phyloP scores from a whole-genome alignment of 2,797 vertebrate species.

The Rachycentron canadum region DNA sequence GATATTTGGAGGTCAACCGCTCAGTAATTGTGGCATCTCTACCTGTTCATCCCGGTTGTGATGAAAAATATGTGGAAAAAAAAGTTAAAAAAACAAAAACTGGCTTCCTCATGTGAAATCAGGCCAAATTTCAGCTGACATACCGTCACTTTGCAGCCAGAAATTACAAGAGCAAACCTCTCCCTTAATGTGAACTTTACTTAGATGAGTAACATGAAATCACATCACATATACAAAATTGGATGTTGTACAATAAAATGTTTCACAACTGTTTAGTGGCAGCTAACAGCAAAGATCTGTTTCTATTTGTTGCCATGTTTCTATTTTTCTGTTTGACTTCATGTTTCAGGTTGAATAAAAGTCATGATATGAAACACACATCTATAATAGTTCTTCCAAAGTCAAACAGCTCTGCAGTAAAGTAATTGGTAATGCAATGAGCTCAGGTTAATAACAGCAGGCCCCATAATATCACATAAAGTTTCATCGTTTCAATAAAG shows the following conservation, averaged over 20 bases:
- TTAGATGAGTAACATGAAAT: constrained; percentile 1
- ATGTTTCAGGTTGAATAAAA: constrained; percentile 73
- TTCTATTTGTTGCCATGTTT: constrained; percentile 43
- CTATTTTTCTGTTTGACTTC: constrained; percentile 62
- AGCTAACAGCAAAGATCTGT: constrained; percentile 36
- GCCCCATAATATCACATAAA: constrained; percentile 70
- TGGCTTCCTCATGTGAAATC: neutral
- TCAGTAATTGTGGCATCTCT: neutral
- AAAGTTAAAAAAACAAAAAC: too few relatives aligned
- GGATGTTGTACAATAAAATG: constrained; percentile 28
- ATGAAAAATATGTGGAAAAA: too few relatives aligned
- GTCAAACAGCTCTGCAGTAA: constrained; percentile 69
- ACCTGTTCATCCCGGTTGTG: neutral
- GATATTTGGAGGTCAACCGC: neutral
- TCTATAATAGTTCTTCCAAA: constrained; percentile 66
- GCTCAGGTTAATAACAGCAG: constrained; percentile 74
- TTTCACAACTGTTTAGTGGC: constrained; percentile 40
- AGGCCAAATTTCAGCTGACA: neutral
- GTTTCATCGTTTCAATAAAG: constrained; percentile 80
- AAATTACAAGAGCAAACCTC: constrained; percentile 13
- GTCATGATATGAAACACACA: constrained; percentile 58
- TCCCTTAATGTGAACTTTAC: neutral
- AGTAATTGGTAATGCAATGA: constrained; percentile 71
- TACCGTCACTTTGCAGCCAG: neutral
- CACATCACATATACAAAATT: constrained; percentile 11